phyloP scores from a whole-genome alignment of 2,888 invertebrate species.

The Pheosia tremula region DNA sequence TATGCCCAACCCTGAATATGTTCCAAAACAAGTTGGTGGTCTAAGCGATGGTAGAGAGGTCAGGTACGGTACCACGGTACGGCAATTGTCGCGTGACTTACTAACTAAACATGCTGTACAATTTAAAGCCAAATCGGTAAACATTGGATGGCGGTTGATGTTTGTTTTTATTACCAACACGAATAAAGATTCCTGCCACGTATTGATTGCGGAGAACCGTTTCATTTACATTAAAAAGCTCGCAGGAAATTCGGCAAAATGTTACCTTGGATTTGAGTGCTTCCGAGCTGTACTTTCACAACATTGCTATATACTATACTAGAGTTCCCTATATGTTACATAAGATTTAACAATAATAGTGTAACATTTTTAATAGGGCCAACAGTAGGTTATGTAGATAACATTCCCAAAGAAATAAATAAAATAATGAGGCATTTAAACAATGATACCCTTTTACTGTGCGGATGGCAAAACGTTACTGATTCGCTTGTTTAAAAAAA shows the following conservation, averaged over 20 bases:
- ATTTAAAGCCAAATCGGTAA: slow-evolving; percentile 35
- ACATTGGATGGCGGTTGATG: slow-evolving; percentile 28
- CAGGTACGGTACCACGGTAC: slow-evolving; percentile 7
- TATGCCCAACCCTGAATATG: not conserved
- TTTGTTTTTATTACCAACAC: slow-evolving; percentile 34
- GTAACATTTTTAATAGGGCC: too few relatives aligned
- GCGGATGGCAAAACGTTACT: too few relatives aligned
- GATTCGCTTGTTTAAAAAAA: too few relatives aligned
- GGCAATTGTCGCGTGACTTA: slow-evolving; percentile 43
- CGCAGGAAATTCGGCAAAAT: not conserved
- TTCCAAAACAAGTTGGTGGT: slow-evolving; percentile 5
- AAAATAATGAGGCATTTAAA: too few relatives aligned
- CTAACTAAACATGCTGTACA: slow-evolving; percentile 27
- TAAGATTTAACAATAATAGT: too few relatives aligned
- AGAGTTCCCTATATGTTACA: too few relatives aligned
- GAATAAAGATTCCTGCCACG: slow-evolving; percentile 27
- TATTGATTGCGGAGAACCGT: slow-evolving; percentile 8
- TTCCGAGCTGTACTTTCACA: not conserved
- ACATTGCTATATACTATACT: too few relatives aligned
- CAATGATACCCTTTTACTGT: too few relatives aligned
- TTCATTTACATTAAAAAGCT: too few relatives aligned
- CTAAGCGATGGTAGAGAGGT: slow-evolving; percentile 11
- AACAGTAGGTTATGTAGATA: too few relatives aligned
- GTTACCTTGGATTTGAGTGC: not conserved
- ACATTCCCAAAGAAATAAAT: too few relatives aligned